Evolutionary conservation across 2,888 invertebrate genomes (phyloP).

Genomic region (Ptilodon capucinus): DNA sequence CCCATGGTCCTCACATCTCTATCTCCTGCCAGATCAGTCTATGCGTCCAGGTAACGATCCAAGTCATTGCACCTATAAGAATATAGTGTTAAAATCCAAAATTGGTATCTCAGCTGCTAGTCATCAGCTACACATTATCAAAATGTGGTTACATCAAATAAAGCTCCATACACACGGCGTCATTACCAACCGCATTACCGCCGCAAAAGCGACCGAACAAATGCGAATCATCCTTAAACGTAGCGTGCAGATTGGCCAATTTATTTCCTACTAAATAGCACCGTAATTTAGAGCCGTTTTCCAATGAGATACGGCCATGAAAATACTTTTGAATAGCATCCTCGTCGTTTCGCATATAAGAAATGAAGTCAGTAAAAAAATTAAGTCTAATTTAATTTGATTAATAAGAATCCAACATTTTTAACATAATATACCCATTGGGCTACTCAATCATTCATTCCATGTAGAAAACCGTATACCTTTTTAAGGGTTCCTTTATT

Average conservation of each 20-base stretch:
- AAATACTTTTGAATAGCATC: slow-evolving; percentile 11
- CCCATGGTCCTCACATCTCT: no score
- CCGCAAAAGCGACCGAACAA: slow-evolving; percentile 22
- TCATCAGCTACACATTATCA: no score
- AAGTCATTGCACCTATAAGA: no score
- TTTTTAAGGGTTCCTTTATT: no score
- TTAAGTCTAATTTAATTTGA: neutral
- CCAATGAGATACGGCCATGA: slow-evolving; percentile 17
- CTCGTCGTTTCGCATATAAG: slow-evolving; percentile 1
- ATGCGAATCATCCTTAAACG: slow-evolving; percentile 23
- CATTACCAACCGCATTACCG: slow-evolving; percentile 29
- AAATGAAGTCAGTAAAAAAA: neutral
- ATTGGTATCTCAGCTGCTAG: no score
- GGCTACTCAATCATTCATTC: no score
- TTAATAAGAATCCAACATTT: neutral
- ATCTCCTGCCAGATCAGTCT: no score
- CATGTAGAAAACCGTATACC: no score
- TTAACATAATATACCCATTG: no score
- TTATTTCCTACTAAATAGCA: slow-evolving; percentile 41
- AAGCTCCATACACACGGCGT: slow-evolving; percentile 24
- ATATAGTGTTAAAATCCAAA: no score
- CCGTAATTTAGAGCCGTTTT: slow-evolving; percentile 28
- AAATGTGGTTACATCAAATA: slow-evolving; percentile 28
- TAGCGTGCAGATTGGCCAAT: slow-evolving; percentile 38
- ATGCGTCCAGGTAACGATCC: no score